Base-by-base conservation (phyloP, 2,113 vertebrate species). In the Pomatorhinus ruficollis region DNA sequence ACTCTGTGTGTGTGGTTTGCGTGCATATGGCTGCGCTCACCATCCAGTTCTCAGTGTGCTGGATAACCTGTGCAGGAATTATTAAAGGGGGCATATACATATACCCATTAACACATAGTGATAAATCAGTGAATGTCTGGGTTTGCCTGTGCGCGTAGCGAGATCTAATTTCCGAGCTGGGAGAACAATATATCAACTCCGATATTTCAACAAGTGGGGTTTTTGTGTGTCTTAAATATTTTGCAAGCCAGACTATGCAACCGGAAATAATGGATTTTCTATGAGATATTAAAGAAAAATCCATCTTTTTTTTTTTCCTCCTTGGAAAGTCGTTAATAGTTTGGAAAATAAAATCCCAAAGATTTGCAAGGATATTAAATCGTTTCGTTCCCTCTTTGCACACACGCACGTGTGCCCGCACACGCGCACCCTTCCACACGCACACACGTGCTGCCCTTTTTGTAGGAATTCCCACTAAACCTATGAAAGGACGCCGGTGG, bases 221-320 rank as follows among this genome's bases (percentile, higher is more conserved):
- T 20, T 63, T 81, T 84, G 82, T 47, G 64, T 42, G 40, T 52
- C 61, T 87, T 53, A 72, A 86, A 83, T 69, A 64, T 79, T 85
- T 70, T 54, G 74, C 21, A 15, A 87, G 33, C 44, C 69, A 39
- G 33, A n/a, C 57, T 78, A 39, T 10, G 2, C 15, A 37, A 89
- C 42, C 80, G 95, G 91, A 93, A 96, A 96, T 30, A 96, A 95
- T 87, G 87, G 87, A 91, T 96, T 97, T 74, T 84, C 82, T 81
- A 80, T 44, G 78, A 94, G 44, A 87, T 79, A 54, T 68, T 45
- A 90, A 83, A 81, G 25, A 87, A 90, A 91, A 72, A 68, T 70
- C 53, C 44, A 35, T 71, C 42, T 15, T 18, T 18, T 53, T 53
- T 53, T 52, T 5, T 2, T 3, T 20, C 22, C 11, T 2, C 14